Conservation (phyloP, 2,888 invertebrate genomes). For the Sphaerophoria taeniata region DNA sequence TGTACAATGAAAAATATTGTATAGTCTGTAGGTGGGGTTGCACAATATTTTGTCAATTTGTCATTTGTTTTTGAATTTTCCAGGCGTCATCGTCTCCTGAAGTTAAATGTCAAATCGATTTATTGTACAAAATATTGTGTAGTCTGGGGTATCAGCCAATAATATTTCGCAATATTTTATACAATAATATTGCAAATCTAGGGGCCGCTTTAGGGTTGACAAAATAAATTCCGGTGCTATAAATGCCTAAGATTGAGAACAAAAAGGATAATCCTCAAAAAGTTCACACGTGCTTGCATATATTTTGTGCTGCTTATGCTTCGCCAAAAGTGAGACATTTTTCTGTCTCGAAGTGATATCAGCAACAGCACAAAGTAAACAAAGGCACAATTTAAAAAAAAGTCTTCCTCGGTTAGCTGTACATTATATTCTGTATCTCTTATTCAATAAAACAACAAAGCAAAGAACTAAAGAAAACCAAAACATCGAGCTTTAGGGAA, state of each 20-base stretch:
- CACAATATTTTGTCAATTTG: too few relatives aligned
- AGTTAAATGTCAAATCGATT: too few relatives aligned
- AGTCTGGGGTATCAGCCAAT: too few relatives aligned
- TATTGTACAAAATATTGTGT: too few relatives aligned
- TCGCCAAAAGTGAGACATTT: constrained; percentile 26
- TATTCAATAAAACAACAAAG: constrained; percentile 37
- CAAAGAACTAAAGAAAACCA: constrained; percentile 4
- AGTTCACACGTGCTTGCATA: constrained; percentile 53
- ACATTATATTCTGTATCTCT: neutral
- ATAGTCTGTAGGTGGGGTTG: too few relatives aligned
- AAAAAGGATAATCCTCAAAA: constrained; percentile 57
- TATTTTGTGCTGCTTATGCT: constrained; percentile 23
- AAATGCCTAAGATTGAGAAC: constrained; percentile 19
- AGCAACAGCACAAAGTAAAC: neutral
- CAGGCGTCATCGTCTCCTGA: too few relatives aligned
- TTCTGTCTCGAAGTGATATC: constrained; percentile 16
- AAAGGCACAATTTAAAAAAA: constrained; percentile 2
- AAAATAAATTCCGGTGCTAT: constrained; percentile 51
- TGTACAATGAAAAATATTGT: too few relatives aligned
- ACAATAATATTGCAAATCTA: too few relatives aligned
- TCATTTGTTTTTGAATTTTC: too few relatives aligned
- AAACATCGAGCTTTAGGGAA: neutral
- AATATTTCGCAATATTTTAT: too few relatives aligned
- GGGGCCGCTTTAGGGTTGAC: constrained; percentile 45
- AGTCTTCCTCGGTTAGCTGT: constrained; percentile 1